phyloP scores from a whole-genome alignment of 2,113 vertebrate species.

The Callithrix jacchus region DNA sequence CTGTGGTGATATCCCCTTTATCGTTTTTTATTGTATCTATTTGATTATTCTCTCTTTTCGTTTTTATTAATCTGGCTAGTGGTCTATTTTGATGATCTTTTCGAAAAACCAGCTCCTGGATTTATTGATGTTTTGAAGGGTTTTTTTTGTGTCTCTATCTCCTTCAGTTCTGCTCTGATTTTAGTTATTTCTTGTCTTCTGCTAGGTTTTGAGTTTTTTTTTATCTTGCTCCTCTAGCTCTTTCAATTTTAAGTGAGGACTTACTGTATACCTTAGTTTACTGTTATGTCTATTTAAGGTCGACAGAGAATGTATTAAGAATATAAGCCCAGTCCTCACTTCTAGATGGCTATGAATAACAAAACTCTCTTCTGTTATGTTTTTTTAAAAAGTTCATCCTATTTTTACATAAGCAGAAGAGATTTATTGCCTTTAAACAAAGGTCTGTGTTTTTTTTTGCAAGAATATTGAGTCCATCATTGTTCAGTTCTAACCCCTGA shows the following conservation, averaged over 20 bases:
- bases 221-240: too few species aligned
- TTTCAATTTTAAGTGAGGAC: not conserved
- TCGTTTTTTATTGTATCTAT: too few species aligned
- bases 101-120: too few species aligned
- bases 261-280: not conserved
- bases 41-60: too few species aligned
- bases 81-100: too few species aligned
- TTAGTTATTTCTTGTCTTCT: too few species aligned
- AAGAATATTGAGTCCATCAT: not conserved
- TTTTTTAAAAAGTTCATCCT: not conserved
- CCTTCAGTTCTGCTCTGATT: too few species aligned
- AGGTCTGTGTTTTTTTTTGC: not conserved
- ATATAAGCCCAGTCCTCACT: not conserved
- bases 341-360: not conserved
- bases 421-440: not conserved
- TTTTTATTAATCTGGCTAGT: too few species aligned
- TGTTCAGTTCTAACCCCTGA: not conserved
- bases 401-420: slow-evolving; percentile 4
- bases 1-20: too few species aligned
- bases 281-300: not conserved
- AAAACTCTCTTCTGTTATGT: not conserved
- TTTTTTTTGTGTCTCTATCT: too few species aligned
- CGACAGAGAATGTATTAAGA: not conserved
- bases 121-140: too few species aligned
- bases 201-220: too few species aligned